Base-by-base conservation (phyloP, 2,888 invertebrate species). In the Candidula unifasciata region DNA sequence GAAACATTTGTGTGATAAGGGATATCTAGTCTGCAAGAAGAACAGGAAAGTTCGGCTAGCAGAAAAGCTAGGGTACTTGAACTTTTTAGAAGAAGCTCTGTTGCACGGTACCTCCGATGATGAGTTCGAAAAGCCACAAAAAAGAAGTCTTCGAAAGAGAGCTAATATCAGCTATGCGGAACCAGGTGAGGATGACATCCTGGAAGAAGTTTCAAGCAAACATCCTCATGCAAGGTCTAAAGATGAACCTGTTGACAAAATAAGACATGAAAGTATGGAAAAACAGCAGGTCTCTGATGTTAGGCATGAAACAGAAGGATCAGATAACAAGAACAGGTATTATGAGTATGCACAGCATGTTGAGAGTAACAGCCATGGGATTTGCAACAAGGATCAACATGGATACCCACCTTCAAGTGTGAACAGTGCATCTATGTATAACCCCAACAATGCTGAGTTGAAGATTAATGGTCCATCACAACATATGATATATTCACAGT, bases 101-200 rank as follows among this genome's bases (percentile, higher is more conserved):
- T n/a, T 80, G 68, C 8, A 24, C 33, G 35, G 35, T 37, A 16
- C 64, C n/a, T 76, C 76, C 35, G 84, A 79, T n/a, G 79, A 77
- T 73, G 84, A 84, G 10, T 73, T 80, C 71, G 73, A 73, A 30
- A 60, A 8, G 6, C n/a, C 60, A 6, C 30, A 35, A 24, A 73
- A 27, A 21, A 79, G 84, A 60, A 79, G 79, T 44, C 60, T 84
- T 16, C 69, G 84, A 60, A 84, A 84, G 69, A 69, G 84, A 52
- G 71, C 60, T 52, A 68, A 84, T n/a, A 80, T 84, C 16, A 69
- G 73, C 33, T 84, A 84, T 64, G 73, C 73, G 24, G 84, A 84
- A 52, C 84, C 84, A 16, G 37, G 79, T 35, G 84, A 84, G 52
- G 84, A 79, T 80, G 84, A 84, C 37, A 69, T 84, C 5, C 27